These are phyloP conservation scores for Globodera rostochiensis DNA, from an alignment of 1,140 invertebrate genomes.

Conservation along the genomic window DNA sequence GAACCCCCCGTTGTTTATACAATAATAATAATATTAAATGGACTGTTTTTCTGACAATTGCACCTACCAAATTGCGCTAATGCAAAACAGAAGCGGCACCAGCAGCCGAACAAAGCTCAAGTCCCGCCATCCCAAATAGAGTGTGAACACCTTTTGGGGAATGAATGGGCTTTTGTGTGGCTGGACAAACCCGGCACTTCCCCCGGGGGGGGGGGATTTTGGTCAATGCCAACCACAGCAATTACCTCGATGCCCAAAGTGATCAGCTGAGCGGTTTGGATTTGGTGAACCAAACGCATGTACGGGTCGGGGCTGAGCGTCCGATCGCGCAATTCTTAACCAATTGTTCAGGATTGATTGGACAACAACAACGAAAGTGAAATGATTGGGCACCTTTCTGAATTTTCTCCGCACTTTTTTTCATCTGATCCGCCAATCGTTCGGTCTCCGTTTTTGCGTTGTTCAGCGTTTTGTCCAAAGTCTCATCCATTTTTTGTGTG, in stretches of 20 bases:
- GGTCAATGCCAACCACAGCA: background rate
- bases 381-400: constrained; percentile 21
- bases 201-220: too few species aligned
- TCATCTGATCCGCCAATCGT: constrained; percentile 34
- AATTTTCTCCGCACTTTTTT: constrained; percentile 25
- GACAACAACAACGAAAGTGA: background rate
- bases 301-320: constrained; percentile 5
- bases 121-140: constrained; percentile 26
- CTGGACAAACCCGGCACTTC: background rate
- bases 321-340: constrained; percentile 25
- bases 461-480: constrained; percentile 24
- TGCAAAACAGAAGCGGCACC: constrained; percentile 27
- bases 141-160: constrained; percentile 18
- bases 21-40: too few species aligned
- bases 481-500: constrained; percentile 1
- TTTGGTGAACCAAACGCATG: constrained; percentile 30
- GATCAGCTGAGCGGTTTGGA: constrained; percentile 34
- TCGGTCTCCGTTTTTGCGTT: constrained; percentile 34
- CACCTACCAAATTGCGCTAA: constrained; percentile 25
- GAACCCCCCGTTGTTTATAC: too few species aligned
- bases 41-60: background rate
- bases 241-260: constrained; percentile 31
- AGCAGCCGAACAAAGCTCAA: constrained; percentile 30
- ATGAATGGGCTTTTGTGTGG: background rate
- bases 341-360: background rate